Conservation (phyloP, 2,888 invertebrate species). For the Palloptera scutellata region DNA sequence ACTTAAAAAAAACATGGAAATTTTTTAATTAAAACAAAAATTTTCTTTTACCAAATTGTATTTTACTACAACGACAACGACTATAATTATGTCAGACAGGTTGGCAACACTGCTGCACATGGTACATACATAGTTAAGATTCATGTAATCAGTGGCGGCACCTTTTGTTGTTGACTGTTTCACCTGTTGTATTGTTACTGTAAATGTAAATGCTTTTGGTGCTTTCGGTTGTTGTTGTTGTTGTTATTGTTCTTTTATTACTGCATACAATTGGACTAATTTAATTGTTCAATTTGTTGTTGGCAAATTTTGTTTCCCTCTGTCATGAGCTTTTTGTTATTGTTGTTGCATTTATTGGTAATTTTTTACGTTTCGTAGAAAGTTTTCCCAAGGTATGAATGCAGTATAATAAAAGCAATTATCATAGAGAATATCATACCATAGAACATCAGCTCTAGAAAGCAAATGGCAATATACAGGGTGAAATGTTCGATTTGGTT, state of each 20-base stretch:
- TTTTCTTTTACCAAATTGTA: slow-evolving; percentile 29
- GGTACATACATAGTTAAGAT: background rate
- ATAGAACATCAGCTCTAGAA: too few relatives aligned
- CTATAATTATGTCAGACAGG: slow-evolving; percentile 30
- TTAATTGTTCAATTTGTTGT: slow-evolving; percentile 38
- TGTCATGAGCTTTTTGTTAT: too few relatives aligned
- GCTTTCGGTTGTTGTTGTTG: slow-evolving; percentile 10
- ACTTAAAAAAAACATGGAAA: background rate
- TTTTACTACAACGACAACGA: slow-evolving; percentile 21
- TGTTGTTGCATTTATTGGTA: background rate
- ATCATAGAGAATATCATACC: too few relatives aligned
- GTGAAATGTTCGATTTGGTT: too few relatives aligned
- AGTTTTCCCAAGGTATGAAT: too few relatives aligned
- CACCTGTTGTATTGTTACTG: background rate
- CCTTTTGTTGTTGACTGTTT: slow-evolving; percentile 14
- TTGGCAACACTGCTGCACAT: background rate
- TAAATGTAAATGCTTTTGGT: too few relatives aligned
- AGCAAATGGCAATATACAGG: too few relatives aligned
- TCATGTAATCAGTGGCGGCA: slow-evolving; percentile 24
- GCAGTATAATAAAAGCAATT: too few relatives aligned
- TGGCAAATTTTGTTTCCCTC: background rate
- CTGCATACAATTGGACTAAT: slow-evolving; percentile 34
- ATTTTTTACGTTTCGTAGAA: too few relatives aligned
- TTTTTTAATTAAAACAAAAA: slow-evolving; percentile 38
- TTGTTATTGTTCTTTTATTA: slow-evolving; percentile 4